Base-by-base conservation (phyloP, 35 echinoderm and acorn worm genomes). In the Apostichopus parvimensis region DNA sequence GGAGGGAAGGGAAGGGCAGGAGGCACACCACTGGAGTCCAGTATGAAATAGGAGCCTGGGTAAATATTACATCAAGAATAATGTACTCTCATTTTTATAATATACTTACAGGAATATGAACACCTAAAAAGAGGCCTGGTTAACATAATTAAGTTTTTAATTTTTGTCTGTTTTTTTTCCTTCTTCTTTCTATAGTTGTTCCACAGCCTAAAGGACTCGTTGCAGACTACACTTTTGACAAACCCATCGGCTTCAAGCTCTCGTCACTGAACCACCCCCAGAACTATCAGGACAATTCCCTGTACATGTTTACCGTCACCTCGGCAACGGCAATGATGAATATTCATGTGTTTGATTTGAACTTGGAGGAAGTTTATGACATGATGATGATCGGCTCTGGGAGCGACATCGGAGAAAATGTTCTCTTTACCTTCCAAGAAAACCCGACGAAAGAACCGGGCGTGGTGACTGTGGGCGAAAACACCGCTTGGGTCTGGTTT, bases 211-310 rank as follows among this genome's bases (percentile, higher is more conserved):
- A 90, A 56, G 88, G 88, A 6, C 88, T 71, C 2, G 13, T 56
- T 55, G 53, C 73, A 18, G 53, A 90, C 88, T 90, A 77, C 56
- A 90, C 70, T 28, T 54, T 90, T 28, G 25, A 56, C 15, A 90
- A 73, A 9, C 66, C 73, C 12, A 21, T 78, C 21, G 88, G 88
- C 20, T 78, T 90, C 7, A 52, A 90, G 73, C 54, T 90, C 20
- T 54, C 88, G 9, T 77, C 88, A 7, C 13, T 77, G 34, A 78
- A 90, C 73, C 26, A 90, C 21, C 88, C 88, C 5, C 66, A 54
- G 8, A 28, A 90, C 56, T 90, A 90, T 54, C 68, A 90, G 5
- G 88, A 90, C 88, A 54, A 90, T 24, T 90, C 88, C 24, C 66
- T 78, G 25, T 90, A 77, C 68, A 64, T 75, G 88, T 90, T 77